These are phyloP conservation scores for Brachionus sp. DNA, from an alignment of 1,140 invertebrate species.

Conservation along the genomic window DNA sequence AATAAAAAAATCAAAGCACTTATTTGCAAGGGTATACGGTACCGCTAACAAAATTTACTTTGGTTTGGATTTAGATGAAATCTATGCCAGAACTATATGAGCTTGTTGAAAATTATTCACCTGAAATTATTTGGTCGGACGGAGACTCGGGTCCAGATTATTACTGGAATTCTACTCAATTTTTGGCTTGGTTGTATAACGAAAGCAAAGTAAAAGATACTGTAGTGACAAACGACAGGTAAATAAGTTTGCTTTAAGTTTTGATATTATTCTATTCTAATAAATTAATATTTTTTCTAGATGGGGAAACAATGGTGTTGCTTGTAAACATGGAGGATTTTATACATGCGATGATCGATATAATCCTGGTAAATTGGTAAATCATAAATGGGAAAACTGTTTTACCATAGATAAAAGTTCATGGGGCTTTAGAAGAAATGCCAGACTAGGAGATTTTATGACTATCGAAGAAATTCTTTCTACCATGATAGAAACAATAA, in stretches of 20 bases:
- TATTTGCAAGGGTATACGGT: too few species aligned
- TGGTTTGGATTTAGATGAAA: background rate
- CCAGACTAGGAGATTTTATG: conserved; percentile 68
- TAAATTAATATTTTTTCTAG: background rate
- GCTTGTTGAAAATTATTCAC: conserved; percentile 71
- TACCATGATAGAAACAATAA: conserved; percentile 71
- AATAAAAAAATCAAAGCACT: too few species aligned
- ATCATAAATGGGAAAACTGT: conserved; percentile 62
- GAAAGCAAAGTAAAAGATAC: conserved; percentile 79
- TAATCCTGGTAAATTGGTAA: conserved; percentile 67
- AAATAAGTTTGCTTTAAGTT: background rate
- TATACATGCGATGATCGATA: conserved; percentile 76
- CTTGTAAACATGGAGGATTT: conserved; percentile 82
- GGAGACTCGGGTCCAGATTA: conserved; percentile 65
- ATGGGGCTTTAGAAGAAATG: conserved; percentile 69
- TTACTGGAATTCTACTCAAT: conserved; percentile 69
- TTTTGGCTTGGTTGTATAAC: conserved; percentile 88
- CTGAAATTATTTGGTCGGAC: conserved; percentile 88
- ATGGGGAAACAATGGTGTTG: conserved; percentile 71
- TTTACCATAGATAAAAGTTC: conserved; percentile 82
- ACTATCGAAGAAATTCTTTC: conserved; percentile 70
- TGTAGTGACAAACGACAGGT: conserved; percentile 78
- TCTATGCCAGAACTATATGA: conserved; percentile 62
- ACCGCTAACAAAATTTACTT: too few species aligned
- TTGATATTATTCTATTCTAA: background rate